Conservation (phyloP, 2,888 invertebrate genomes). For the Entomobrya multifasciata region DNA sequence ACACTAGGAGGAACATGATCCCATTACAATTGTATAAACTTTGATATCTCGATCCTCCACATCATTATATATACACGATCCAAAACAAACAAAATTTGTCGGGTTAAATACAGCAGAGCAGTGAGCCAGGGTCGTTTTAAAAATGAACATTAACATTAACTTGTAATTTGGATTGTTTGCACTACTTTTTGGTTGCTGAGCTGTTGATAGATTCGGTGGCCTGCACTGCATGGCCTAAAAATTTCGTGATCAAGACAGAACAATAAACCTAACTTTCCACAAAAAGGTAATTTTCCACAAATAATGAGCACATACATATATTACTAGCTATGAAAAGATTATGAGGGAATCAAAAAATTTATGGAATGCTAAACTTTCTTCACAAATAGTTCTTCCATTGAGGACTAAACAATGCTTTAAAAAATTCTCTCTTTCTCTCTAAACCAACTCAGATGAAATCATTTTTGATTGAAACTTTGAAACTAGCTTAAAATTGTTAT, state of each 20-base stretch:
- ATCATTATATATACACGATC: too few relatives aligned
- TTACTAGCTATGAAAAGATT: too few relatives aligned
- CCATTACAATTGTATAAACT: constrained; percentile 42
- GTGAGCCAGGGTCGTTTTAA: not conserved
- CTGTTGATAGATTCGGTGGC: constrained; percentile 5
- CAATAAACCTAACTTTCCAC: constrained; percentile 19
- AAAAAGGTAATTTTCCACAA: constrained; percentile 34
- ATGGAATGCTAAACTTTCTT: not conserved
- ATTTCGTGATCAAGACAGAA: constrained; percentile 19
- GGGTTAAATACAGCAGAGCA: not conserved
- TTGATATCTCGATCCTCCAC: constrained; percentile 26
- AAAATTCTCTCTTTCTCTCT: not conserved
- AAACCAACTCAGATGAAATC: constrained; percentile 10
- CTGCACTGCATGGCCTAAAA: constrained; percentile 14
- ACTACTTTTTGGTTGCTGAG: not conserved
- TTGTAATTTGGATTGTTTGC: not conserved
- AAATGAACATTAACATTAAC: too few relatives aligned
- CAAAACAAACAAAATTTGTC: constrained; percentile 35
- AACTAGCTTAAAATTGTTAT: too few relatives aligned
- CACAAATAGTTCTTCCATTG: too few relatives aligned
- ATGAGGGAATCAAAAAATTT: not conserved
- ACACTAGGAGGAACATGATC: not conserved
- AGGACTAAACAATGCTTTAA: too few relatives aligned
- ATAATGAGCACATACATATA: constrained; percentile 1
- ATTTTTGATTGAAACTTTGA: not conserved